Conservation (phyloP, 2,888 invertebrate species). For the Tholera decimalis region DNA sequence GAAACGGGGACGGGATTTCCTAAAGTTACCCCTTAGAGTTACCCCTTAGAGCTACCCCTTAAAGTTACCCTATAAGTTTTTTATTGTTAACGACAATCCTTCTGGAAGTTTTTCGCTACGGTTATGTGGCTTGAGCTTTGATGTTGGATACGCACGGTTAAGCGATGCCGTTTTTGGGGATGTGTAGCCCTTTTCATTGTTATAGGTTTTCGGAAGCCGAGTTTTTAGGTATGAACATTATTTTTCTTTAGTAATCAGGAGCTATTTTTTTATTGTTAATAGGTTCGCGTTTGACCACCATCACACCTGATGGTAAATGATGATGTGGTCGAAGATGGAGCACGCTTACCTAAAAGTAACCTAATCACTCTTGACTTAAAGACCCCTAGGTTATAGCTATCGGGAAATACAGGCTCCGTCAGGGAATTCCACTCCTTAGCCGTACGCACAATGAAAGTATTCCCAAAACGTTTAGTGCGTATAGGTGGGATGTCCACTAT, state of each 20-base stretch:
- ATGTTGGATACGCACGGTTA: constrained; percentile 50
- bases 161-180: constrained; percentile 49
- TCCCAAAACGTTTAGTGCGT: too few relatives aligned
- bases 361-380: too few relatives aligned
- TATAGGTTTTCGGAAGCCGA: constrained; percentile 24
- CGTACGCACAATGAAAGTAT: too few relatives aligned
- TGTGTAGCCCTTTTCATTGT: constrained; percentile 37
- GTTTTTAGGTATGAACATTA: constrained; percentile 13
- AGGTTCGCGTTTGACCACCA: too few relatives aligned
- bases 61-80: constrained; percentile 64
- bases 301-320: too few relatives aligned
- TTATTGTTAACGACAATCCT: constrained; percentile 66
- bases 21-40: constrained; percentile 58
- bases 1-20: constrained; percentile 64
- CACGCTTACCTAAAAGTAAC: too few relatives aligned
- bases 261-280: constrained; percentile 3
- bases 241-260: constrained; percentile 18
- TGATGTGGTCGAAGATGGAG: too few relatives aligned
- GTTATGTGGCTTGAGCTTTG: constrained; percentile 57
- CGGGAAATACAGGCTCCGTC: too few relatives aligned
- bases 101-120: constrained; percentile 56
- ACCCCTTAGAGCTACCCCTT: constrained; percentile 52
- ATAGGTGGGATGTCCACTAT: too few relatives aligned
- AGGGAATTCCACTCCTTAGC: too few relatives aligned
- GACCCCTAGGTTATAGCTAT: too few relatives aligned